Evolutionary conservation across 1,140 invertebrate species (phyloP).

Genomic region (Pantala flavescens): DNA sequence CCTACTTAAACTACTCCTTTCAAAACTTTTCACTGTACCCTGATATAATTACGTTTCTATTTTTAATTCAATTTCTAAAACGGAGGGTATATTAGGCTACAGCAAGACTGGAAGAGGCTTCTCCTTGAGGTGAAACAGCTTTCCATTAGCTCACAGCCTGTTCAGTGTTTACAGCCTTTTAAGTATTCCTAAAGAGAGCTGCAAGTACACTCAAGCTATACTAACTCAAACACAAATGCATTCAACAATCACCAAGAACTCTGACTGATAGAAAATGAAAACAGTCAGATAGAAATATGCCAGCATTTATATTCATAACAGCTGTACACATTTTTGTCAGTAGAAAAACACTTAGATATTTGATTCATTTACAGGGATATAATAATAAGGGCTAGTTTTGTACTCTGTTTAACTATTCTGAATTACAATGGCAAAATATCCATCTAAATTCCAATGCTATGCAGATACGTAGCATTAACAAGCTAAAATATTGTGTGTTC

Average conservation of each 20-base stretch:
- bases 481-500: neutral
- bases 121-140: neutral
- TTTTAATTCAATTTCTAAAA: neutral
- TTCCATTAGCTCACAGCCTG: slow-evolving; percentile 8
- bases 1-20: neutral
- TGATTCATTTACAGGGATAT: neutral
- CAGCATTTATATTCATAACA: neutral
- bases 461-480: neutral
- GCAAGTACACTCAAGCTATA: neutral
- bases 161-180: neutral
- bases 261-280: neutral
- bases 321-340: neutral
- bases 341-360: slow-evolving; percentile 9
- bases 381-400: neutral
- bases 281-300: neutral
- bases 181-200: neutral
- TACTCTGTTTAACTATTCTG: slow-evolving; percentile 3
- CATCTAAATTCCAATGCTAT: neutral
- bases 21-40: neutral
- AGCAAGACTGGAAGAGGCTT: slow-evolving; percentile 4
- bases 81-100: neutral
- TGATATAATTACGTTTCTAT: neutral
- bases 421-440: slow-evolving; percentile 4
- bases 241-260: slow-evolving; percentile 1
- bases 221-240: slow-evolving; percentile 2